phyloP scores from a whole-genome alignment of 2,113 vertebrate species.

The Ptilorrhoa leucosticta region DNA sequence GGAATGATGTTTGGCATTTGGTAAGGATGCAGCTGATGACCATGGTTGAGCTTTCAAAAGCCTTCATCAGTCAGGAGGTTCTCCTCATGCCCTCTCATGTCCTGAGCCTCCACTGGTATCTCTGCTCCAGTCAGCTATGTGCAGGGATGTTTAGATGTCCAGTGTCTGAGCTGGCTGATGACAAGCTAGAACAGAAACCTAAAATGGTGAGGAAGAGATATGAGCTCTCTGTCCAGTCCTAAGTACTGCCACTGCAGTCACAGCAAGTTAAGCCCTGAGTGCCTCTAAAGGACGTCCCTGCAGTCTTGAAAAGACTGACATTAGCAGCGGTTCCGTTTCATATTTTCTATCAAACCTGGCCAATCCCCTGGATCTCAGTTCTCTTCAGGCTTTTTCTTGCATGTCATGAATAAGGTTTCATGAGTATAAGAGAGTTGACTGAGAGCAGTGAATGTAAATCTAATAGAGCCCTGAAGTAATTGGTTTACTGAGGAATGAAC shows the following conservation, averaged over 20 bases:
- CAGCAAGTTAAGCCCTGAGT: background rate
- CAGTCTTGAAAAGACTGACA: background rate
- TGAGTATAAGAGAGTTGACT: background rate
- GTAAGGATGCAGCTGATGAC: background rate
- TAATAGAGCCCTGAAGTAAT: background rate
- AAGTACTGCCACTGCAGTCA: background rate
- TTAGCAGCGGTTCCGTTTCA: background rate
- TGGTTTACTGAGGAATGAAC: background rate
- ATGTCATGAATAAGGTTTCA: background rate
- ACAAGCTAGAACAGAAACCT: background rate
- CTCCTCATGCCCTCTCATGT: rapidly evolving
- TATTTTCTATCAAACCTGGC: background rate
- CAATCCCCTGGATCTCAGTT: background rate
- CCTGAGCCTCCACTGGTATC: background rate
- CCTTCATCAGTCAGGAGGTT: background rate
- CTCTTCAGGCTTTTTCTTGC: background rate
- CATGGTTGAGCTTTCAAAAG: background rate
- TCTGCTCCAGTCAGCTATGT: background rate
- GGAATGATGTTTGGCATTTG: background rate
- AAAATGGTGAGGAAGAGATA: background rate
- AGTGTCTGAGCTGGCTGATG: background rate
- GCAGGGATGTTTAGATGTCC: background rate
- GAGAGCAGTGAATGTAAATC: background rate
- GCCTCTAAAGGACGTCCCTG: background rate
- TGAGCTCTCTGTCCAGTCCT: background rate